Conservation (phyloP, 2,888 invertebrate genomes). For the Lasioglossum marginatum region DNA sequence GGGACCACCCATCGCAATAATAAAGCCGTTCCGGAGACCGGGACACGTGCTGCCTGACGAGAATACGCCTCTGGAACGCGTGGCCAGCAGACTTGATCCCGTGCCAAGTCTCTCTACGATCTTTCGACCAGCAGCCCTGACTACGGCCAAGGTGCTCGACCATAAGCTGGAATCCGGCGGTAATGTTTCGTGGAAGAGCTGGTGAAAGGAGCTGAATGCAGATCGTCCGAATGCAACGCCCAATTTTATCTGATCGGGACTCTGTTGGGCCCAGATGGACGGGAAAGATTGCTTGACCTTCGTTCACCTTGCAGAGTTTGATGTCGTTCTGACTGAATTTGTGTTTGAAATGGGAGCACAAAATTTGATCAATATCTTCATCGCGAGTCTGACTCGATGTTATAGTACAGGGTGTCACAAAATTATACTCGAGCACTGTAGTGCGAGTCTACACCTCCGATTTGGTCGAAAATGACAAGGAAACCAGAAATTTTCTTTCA, state of each 20-base stretch:
- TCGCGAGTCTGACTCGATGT: not conserved
- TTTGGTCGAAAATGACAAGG: too few species aligned
- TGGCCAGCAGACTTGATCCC: not conserved
- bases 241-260: not conserved
- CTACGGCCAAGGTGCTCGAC: conserved; percentile 1
- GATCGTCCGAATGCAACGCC: not conserved
- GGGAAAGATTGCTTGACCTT: not conserved
- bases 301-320: not conserved
- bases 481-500: too few species aligned
- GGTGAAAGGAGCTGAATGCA: not conserved
- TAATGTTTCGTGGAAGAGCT: not conserved
- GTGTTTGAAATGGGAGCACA: not conserved
- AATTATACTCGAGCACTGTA: too few species aligned
- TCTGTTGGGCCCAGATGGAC: not conserved
- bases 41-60: conserved; percentile 23
- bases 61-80: not conserved
- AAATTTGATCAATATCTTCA: not conserved
- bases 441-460: too few species aligned
- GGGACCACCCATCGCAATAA: conserved; percentile 48
- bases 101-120: not conserved
- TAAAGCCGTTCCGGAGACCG: conserved; percentile 45
- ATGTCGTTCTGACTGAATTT: not conserved
- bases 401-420: not conserved
- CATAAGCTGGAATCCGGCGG: not conserved
- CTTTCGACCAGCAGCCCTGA: not conserved